Base-by-base conservation (phyloP, 2,888 invertebrate genomes). In the Cyclophora albipunctata region DNA sequence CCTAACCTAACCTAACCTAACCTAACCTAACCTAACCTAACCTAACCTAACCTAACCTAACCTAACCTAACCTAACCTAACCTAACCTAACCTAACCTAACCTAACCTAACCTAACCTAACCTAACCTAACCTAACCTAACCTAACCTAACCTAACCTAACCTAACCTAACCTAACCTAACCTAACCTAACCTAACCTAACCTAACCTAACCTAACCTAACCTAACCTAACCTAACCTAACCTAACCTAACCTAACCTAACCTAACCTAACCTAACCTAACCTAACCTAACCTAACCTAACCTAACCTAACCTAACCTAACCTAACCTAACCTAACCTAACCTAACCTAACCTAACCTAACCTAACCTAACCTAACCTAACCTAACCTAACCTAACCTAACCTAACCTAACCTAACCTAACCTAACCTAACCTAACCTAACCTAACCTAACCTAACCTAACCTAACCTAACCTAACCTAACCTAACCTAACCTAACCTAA, bases 241-340 rank as follows among this genome's bases (percentile, higher is more conserved):
- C 54, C 54, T 49, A 50, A 54, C 57, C 51, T 51, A 56, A 56
- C 57, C 56, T 54, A 57, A 57, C 57, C 57, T 54, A 54, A 57
- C 57, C 53, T 53, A 57, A 54, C 54, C 54, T 51, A 51, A 51
- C 51, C 51, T 48, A 50, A 37, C 53, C 55, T 52, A 55, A 59
- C 52, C 55, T 58, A 57, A 55, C 57, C 57, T 60, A 55, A 58
- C 57, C 55, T 57, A 57, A 59, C 59, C 57, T 57, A 57, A 57
- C 57, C 57, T 57, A 57, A 57, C 57, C 57, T 54, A 59, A 57
- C 55, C 57, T 56, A 58, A 54, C 56, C 58, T 54, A 56, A 60
- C 55, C 55, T 56, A 53, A 58, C 54, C 55, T 54, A 54, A 54
- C 57, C 57, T 54, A 54, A 57, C 56, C 52, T 55, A 55, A 57